Evolutionary conservation across 1,140 invertebrate species (phyloP).

Genomic region (Solenopsis invicta): DNA sequence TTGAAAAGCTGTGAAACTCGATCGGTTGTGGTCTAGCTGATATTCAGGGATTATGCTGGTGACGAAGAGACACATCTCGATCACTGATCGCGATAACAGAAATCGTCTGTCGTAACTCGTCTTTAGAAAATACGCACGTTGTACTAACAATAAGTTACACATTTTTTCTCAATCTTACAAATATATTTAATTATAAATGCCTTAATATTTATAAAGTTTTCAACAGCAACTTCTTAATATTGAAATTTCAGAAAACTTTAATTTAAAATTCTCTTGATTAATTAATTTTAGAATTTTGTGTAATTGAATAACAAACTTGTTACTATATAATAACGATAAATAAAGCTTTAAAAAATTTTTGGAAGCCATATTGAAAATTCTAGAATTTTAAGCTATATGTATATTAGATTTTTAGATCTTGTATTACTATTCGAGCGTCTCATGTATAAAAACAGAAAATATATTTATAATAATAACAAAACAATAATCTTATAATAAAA

Average conservation of each 20-base stretch:
- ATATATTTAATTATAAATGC: neutral
- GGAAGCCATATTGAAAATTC: neutral
- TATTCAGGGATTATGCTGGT: conserved; percentile 31
- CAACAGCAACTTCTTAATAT: neutral
- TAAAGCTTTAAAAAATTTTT: neutral
- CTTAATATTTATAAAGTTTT: neutral
- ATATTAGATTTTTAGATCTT: neutral
- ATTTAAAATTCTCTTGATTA: neutral
- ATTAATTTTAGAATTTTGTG: neutral
- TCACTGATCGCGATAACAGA: conserved; percentile 31
- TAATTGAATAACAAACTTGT: neutral
- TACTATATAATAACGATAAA: neutral
- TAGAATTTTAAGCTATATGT: neutral
- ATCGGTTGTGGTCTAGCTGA: conserved; percentile 34
- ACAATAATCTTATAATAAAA: no score
- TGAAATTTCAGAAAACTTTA: neutral
- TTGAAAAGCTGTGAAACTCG: conserved; percentile 61
- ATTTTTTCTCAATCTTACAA: neutral
- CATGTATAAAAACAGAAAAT: neutral
- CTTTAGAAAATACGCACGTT: neutral
- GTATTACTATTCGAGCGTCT: neutral
- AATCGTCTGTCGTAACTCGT: neutral
- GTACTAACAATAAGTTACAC: neutral
- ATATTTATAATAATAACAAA: conserved; percentile 9
- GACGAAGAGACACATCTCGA: conserved; percentile 50